Evolutionary conservation across 2,888 invertebrate species (phyloP).

Genomic region (Cephonodes hylas): DNA sequence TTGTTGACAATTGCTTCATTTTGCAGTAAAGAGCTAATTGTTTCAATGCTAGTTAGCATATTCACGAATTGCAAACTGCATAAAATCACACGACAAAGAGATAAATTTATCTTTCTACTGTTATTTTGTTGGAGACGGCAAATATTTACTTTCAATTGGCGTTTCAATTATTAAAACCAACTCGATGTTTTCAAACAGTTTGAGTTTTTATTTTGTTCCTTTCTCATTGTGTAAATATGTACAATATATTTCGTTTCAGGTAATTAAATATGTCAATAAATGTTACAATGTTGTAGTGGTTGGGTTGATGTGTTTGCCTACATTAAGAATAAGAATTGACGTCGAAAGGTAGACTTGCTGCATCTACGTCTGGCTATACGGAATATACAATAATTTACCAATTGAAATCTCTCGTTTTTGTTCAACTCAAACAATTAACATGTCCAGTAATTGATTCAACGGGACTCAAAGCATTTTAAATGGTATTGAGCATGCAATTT

Average conservation of each 20-base stretch:
- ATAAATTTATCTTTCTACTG: neutral
- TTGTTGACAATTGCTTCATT: neutral
- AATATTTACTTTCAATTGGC: neutral
- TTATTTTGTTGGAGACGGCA: neutral
- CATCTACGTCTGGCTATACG: neutral
- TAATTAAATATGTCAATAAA: slow-evolving; percentile 1
- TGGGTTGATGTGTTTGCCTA: too few species aligned
- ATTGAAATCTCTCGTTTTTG: neutral
- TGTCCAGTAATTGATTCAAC: neutral
- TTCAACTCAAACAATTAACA: too few species aligned
- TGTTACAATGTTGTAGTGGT: too few species aligned
- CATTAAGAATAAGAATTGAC: neutral
- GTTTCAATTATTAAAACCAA: neutral
- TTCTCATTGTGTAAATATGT: neutral
- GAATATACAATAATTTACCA: neutral
- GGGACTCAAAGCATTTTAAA: neutral
- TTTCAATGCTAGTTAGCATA: neutral
- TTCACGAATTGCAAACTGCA: neutral
- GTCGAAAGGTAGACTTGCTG: neutral
- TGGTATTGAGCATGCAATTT: neutral
- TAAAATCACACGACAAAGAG: neutral
- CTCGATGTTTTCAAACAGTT: neutral
- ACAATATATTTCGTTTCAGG: neutral
- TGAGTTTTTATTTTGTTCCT: neutral
- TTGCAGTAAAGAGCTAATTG: neutral